A percentile compares a stretch with the other conserved stretches of the same genome.
Evolutionary conservation across 2,797 vertebrate species (phyloP).

Genomic region (Pseudochirops cupreus): DNA sequence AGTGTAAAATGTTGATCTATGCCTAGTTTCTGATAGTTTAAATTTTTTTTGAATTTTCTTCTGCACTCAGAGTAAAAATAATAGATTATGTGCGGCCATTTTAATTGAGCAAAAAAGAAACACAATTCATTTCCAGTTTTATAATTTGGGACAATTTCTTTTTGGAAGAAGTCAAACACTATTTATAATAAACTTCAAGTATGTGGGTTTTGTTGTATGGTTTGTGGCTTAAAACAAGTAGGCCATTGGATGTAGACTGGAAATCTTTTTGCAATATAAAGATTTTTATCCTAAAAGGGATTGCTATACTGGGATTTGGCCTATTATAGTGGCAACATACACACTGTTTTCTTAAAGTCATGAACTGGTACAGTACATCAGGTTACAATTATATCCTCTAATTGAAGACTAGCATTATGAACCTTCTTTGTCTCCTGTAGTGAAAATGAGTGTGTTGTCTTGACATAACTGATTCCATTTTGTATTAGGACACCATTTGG

Average conservation of each 20-base stretch:
- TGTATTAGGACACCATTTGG: not conserved
- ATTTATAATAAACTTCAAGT: not conserved
- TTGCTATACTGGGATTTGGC: not conserved
- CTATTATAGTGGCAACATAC: not conserved
- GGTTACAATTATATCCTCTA: not conserved
- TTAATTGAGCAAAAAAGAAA: not conserved
- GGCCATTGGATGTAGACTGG: not conserved
- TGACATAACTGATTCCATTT: not conserved
- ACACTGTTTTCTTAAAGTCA: not conserved
- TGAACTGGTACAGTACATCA: not conserved
- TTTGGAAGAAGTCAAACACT: not conserved
- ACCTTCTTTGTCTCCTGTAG: not conserved
- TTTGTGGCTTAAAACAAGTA: not conserved
- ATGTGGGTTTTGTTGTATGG: not conserved
- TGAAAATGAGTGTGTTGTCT: not conserved
- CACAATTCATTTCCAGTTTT: constrained; percentile 27
- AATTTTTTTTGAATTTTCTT: too few species aligned
- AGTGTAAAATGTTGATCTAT: not conserved
- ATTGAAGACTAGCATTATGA: not conserved
- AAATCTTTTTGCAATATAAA: not conserved
- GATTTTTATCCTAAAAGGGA: not conserved
- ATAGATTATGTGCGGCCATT: constrained; percentile 14
- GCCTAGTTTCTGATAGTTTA: not conserved
- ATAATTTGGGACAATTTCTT: constrained; percentile 29
- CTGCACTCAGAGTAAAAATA: not conserved